phyloP scores from a whole-genome alignment of 2,113 vertebrate genomes.

The Podilymbus podiceps region DNA sequence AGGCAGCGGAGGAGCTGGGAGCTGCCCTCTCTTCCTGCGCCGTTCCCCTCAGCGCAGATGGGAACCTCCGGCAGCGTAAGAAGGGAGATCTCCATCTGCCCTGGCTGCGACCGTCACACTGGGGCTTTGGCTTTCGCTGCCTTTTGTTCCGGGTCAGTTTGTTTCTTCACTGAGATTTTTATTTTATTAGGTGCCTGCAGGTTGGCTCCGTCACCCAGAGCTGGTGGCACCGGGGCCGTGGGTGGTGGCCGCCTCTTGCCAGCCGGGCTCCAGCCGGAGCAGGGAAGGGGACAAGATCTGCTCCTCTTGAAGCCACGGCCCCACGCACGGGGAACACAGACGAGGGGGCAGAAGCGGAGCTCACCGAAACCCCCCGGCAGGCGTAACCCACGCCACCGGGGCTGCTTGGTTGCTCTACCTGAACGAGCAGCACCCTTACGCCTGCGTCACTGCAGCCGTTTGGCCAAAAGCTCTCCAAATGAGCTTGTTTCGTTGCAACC shows the following conservation, averaged over 20 bases:
- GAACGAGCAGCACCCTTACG: accelerated
- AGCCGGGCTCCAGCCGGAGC: accelerated
- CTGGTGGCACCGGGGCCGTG: too few relatives aligned
- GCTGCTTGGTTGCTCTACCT: accelerated
- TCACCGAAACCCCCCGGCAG: accelerated
- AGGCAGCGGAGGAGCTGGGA: background rate
- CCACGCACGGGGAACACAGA: accelerated
- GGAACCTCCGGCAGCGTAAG: accelerated
- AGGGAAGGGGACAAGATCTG: too few relatives aligned
- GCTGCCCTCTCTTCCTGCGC: background rate
- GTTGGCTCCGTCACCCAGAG: background rate
- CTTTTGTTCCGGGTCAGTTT: background rate
- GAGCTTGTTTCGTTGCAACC: background rate
- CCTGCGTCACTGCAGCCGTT: accelerated
- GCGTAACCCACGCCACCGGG: background rate
- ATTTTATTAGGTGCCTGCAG: background rate
- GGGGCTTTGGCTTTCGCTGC: background rate
- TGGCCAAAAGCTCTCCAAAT: accelerated
- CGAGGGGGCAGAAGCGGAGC: accelerated
- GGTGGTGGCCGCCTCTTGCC: background rate
- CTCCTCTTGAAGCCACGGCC: background rate
- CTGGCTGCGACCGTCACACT: accelerated
- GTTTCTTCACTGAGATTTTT: background rate
- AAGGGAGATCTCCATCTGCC: background rate
- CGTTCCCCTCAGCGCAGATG: accelerated